Percentiles rank a stretch among this genome's conserved stretches.
phyloP scores from a whole-genome alignment of 2,888 invertebrate genomes.

The Ametastegia equiseti region DNA sequence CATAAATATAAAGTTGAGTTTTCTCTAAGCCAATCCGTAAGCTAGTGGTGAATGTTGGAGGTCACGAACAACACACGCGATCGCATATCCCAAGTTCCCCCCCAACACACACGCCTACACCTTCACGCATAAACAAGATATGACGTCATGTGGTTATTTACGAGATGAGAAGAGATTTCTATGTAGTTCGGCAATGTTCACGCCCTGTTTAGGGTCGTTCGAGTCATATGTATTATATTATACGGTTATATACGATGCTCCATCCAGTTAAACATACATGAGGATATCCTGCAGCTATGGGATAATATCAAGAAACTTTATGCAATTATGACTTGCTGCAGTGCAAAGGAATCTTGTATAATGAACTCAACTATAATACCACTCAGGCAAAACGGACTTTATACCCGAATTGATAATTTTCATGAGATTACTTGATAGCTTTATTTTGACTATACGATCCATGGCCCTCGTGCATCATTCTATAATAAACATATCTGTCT shows the following conservation, averaged over 20 bases:
- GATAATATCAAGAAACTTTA: not conserved
- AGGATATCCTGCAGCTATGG: too few species aligned
- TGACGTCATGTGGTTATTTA: slow-evolving; percentile 58
- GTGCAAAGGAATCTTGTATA: too few species aligned
- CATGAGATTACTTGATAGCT: not conserved
- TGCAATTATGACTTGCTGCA: too few species aligned
- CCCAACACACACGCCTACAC: slow-evolving; percentile 46
- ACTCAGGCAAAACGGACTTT: too few species aligned
- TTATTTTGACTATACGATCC: not conserved
- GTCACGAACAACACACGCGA: slow-evolving; percentile 53
- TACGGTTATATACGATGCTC: too few species aligned
- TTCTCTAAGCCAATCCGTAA: slow-evolving; percentile 56
- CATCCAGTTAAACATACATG: too few species aligned
- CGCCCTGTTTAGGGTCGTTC: not conserved
- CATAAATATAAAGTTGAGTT: not conserved
- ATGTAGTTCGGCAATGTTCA: slow-evolving; percentile 13
- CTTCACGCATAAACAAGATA: slow-evolving; percentile 54
- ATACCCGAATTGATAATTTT: not conserved
- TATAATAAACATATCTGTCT: too few species aligned
- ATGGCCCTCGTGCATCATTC: not conserved
- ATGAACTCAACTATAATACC: too few species aligned
- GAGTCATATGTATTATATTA: not conserved
- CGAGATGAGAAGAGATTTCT: slow-evolving; percentile 48
- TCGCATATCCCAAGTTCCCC: slow-evolving; percentile 33
- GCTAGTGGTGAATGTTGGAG: slow-evolving; percentile 61